Percentiles rank a stretch among this genome's conserved stretches.
Conservation (phyloP, 2,113 vertebrate genomes). For the Chionis minor region DNA sequence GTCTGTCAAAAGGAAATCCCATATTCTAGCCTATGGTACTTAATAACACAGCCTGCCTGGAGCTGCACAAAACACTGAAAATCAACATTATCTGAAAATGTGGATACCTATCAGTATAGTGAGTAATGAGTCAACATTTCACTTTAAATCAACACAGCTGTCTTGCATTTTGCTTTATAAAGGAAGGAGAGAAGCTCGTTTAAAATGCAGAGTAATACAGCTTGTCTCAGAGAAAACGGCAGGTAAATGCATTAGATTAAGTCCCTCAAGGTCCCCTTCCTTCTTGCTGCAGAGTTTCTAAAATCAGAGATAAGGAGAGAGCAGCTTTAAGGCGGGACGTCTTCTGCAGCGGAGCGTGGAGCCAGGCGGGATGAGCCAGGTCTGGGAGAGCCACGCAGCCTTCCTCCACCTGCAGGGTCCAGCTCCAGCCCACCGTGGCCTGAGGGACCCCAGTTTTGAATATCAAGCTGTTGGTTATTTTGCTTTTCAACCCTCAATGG, state of each 20-base stretch:
- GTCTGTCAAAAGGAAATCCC: background rate
- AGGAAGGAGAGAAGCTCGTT: background rate
- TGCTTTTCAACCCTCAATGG: accelerated
- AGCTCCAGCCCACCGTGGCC: accelerated
- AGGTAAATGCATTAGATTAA: background rate
- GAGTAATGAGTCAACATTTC: accelerated
- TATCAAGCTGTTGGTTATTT: accelerated
- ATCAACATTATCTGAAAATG: background rate
- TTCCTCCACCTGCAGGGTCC: background rate
- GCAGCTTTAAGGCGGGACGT: background rate
- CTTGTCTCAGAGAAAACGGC: background rate
- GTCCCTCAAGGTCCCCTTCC: background rate
- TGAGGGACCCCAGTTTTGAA: background rate
- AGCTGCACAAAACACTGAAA: accelerated
- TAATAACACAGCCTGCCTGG: background rate
- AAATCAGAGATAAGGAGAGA: accelerated
- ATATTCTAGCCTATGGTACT: background rate
- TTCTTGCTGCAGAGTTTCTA: background rate
- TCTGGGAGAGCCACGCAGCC: background rate
- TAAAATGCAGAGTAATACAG: background rate
- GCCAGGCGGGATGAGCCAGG: background rate
- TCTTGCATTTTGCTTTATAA: background rate
- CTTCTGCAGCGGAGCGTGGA: no score
- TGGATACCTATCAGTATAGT: accelerated
- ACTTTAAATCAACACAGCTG: background rate